Percentiles rank a stretch among this genome's conserved stretches.
phyloP scores from a whole-genome alignment of 2,797 vertebrate genomes.

The Eulemur albifrons region DNA sequence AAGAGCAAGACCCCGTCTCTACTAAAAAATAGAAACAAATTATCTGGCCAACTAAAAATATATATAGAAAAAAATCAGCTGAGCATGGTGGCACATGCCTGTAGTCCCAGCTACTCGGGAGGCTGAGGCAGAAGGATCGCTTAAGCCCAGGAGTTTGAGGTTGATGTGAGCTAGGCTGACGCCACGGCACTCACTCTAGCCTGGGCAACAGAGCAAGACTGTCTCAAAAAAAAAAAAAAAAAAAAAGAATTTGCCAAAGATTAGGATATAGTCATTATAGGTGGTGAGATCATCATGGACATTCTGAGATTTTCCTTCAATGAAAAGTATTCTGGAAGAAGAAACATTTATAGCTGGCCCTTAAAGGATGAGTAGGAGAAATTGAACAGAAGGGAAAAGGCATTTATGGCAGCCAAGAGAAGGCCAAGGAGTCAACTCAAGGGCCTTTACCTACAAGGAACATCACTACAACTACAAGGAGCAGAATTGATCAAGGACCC shows the following conservation, averaged over 20 bases:
- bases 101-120: too few relatives aligned
- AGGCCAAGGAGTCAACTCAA: neutral
- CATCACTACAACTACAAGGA: neutral
- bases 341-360: neutral
- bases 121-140: too few relatives aligned
- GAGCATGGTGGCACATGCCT: too few relatives aligned
- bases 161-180: too few relatives aligned
- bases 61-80: too few relatives aligned
- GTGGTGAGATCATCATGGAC: neutral
- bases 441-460: neutral
- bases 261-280: neutral
- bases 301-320: constrained; percentile 23
- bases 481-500: neutral
- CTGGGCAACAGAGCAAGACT: too few relatives aligned
- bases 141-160: too few relatives aligned
- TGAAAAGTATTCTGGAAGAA: constrained; percentile 25
- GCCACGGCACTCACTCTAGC: too few relatives aligned
- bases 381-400: neutral
- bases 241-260: neutral
- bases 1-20: too few relatives aligned
- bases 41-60: too few relatives aligned
- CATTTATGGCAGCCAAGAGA: neutral
- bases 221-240: too few relatives aligned
- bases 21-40: too few relatives aligned
- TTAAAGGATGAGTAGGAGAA: constrained; percentile 3